Percentiles rank a stretch among this genome's conserved stretches.
Conservation (phyloP, 2,888 invertebrate species). For the Drosophila recens region DNA sequence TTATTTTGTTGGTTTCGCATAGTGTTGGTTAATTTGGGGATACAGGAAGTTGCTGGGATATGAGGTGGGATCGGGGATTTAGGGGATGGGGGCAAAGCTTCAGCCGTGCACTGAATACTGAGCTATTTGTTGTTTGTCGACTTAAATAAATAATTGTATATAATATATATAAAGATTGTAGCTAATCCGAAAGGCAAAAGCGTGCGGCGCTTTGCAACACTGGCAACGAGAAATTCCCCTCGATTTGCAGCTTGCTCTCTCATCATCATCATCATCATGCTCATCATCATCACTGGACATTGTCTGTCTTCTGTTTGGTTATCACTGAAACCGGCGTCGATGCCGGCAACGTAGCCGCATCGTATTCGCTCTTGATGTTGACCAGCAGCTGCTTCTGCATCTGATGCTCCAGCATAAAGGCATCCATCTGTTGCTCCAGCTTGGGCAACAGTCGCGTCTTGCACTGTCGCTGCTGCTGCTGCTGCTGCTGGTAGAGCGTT, state of each 20-base stretch:
- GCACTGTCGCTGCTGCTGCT: constrained; percentile 32
- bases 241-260: constrained; percentile 27
- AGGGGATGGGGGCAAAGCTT: constrained; percentile 29
- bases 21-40: not conserved
- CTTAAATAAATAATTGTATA: constrained; percentile 37
- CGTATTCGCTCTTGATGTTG: constrained; percentile 82
- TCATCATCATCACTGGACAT: constrained; percentile 25
- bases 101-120: constrained; percentile 55
- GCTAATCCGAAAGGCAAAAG: constrained; percentile 39
- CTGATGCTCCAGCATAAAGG: constrained; percentile 83
- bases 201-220: constrained; percentile 27
- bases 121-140: constrained; percentile 41
- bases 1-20: not conserved
- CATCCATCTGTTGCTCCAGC: constrained; percentile 80
- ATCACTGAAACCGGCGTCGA: constrained; percentile 53
- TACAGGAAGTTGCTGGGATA: not conserved
- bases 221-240: constrained; percentile 22
- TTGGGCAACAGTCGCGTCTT: constrained; percentile 37
- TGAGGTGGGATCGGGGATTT: not conserved
- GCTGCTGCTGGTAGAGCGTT: constrained; percentile 71
- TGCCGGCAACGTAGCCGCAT: constrained; percentile 52
- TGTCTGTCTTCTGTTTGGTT: constrained; percentile 41
- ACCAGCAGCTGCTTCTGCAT: constrained; percentile 82
- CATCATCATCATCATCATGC: constrained; percentile 3
- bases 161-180: constrained; percentile 25